Evolutionary conservation across 2,113 vertebrate genomes (phyloP), one percentile per base, ranked within the genome.

Genomic region (Plecotus auritus): DNA sequence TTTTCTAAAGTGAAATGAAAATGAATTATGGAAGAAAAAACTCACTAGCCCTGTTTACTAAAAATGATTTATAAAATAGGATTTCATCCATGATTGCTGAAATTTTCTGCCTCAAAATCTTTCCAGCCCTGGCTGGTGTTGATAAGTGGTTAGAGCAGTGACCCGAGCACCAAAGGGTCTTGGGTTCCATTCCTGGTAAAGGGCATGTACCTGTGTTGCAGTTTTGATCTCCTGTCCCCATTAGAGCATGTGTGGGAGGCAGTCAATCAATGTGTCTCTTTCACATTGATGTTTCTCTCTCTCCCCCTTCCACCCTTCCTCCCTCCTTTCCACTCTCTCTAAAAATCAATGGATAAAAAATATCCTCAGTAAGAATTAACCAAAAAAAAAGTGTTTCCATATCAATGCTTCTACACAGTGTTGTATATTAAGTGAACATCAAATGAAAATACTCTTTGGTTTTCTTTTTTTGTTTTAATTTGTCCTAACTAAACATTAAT

Each of bases 21-120:
- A 81, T 69, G 9, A 96, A 96, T 97, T 72, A 85, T 96, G 90
- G 78, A 92, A 98, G 93, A 97, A 96, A 56, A 90, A 64, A 64
- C 28, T 30, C 61, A 64, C 61, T 61, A 22, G 3, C 28, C 4
- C 22, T 20, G 69, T 91, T 88, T 35, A 77, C 72, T 83, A 35
- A 83, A 96, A 95, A 66, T 6, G 35, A 11, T 30, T 69, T 85
- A 56, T 26, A 49, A 54, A 74, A 83, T 51, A 40, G 2, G 0
- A 4, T 78, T 94, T 76, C 56, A 18, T 85, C 45, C 4, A 49
- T 61, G 3, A 74, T 84, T 88, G 28, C 17, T 74, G 18, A 91
- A 81, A 42, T 51, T n/a, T 95, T 69, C 14, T 84, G 9, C 0
- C 4, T 95, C 37, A 90, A 78, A 64, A 90, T 22, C 0, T 77